These are phyloP conservation scores for Pongo pygmaeus DNA, from an alignment of 2,113 vertebrate genomes.

Conservation along the genomic window DNA sequence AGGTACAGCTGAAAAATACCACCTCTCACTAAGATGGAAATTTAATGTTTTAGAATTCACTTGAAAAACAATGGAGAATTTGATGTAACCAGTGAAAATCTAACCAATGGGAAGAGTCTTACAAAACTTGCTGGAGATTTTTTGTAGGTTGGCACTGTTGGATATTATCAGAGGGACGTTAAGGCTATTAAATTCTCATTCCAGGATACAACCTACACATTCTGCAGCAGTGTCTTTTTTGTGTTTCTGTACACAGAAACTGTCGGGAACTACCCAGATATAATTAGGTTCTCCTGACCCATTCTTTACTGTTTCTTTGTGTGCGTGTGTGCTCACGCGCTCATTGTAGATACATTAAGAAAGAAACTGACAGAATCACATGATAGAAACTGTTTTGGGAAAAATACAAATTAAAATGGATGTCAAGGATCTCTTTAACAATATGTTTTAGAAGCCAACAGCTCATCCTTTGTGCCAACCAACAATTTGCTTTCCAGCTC, in stretches of 20 bases:
- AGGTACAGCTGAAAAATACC: not conserved
- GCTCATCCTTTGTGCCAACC: constrained; percentile 64
- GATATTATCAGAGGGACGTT: not conserved
- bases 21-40: not conserved
- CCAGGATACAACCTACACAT: too few species aligned
- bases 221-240: not conserved
- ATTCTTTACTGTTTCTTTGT: not conserved
- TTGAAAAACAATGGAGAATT: not conserved
- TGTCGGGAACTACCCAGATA: not conserved
- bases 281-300: not conserved
- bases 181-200: not conserved
- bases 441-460: constrained; percentile 75
- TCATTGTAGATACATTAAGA: not conserved
- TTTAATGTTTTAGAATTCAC: not conserved
- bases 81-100: not conserved
- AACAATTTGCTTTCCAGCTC: constrained; percentile 60
- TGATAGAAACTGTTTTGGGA: not conserved
- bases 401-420: constrained; percentile 56
- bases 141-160: not conserved
- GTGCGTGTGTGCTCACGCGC: not conserved
- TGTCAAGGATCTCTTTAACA: constrained; percentile 73
- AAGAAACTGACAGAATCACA: constrained; percentile 39
- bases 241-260: not conserved
- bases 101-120: not conserved
- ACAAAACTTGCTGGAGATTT: not conserved